phyloP scores from a whole-genome alignment of 2,113 vertebrate genomes.

The Nothobranchius kuhntae region DNA sequence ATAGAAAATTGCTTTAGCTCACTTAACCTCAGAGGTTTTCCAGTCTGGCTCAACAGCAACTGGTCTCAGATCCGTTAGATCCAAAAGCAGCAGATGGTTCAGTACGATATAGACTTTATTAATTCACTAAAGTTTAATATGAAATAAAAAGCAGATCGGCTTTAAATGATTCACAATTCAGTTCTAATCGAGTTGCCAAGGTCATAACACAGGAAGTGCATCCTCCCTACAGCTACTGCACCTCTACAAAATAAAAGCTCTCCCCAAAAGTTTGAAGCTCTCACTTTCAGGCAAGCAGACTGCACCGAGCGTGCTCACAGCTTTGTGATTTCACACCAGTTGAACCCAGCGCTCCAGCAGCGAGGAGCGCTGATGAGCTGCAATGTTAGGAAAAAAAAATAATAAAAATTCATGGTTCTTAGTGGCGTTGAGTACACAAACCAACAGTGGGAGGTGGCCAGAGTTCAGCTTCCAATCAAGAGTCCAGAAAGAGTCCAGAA shows the following conservation, averaged over 20 bases:
- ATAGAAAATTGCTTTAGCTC: too few relatives aligned
- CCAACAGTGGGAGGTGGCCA: conserved; percentile 25
- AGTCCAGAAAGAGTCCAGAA: conserved; percentile 43
- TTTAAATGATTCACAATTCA: conserved; percentile 71
- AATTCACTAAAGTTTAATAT: conserved; percentile 71
- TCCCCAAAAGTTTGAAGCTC: conserved; percentile 5
- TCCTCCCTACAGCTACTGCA: conserved; percentile 30
- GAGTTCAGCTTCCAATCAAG: conserved; percentile 22
- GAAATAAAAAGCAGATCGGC: conserved; percentile 69
- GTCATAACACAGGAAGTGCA: conserved; percentile 56
- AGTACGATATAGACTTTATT: conserved; percentile 80
- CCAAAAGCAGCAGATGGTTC: conserved; percentile 34
- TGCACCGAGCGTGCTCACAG: conserved; percentile 10
- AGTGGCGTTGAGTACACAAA: conserved; percentile 35
- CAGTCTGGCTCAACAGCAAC: too few relatives aligned
- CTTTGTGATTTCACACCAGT: not conserved
- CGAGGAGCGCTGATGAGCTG: conserved; percentile 1
- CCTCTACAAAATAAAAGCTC: conserved; percentile 50
- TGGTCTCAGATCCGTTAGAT: not conserved
- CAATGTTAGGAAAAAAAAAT: conserved; percentile 10
- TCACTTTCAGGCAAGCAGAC: not conserved
- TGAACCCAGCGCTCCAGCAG: not conserved
- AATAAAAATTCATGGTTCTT: conserved; percentile 22
- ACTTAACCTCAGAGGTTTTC: too few relatives aligned
- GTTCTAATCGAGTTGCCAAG: conserved; percentile 45